Conservation (phyloP, 2,113 vertebrate species). For the Gobius niger region DNA sequence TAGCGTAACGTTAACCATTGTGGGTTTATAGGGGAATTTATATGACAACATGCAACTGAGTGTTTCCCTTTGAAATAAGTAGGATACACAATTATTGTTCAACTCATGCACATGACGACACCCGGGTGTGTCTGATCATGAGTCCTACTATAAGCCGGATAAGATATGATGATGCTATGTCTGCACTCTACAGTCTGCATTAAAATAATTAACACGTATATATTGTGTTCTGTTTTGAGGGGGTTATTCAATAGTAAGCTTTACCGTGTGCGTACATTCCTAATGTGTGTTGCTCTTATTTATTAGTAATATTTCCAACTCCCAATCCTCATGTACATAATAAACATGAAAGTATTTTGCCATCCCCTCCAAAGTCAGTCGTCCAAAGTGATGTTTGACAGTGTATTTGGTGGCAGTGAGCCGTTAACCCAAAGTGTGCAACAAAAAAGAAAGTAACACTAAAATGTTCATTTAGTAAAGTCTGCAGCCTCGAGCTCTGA, state of each 20-base stretch:
- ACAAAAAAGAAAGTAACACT: background rate
- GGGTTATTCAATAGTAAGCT: too few relatives aligned
- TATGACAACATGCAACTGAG: slow-evolving; percentile 16
- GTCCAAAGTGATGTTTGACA: background rate
- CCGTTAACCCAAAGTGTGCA: background rate
- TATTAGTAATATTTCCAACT: too few relatives aligned
- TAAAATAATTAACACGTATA: background rate
- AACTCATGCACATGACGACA: background rate
- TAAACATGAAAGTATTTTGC: background rate
- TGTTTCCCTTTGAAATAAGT: background rate
- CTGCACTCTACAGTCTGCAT: background rate
- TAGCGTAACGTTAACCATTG: background rate
- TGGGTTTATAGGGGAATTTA: slow-evolving; percentile 13
- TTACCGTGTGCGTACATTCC: too few relatives aligned
- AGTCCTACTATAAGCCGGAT: background rate
- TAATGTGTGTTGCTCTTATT: too few relatives aligned
- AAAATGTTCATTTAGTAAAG: background rate
- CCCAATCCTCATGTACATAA: background rate
- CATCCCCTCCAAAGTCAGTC: background rate
- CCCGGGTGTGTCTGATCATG: background rate
- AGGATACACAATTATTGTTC: background rate
- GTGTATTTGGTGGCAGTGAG: background rate
- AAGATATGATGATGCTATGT: background rate
- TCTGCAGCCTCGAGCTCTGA: background rate
- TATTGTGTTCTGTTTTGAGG: too few relatives aligned